phyloP scores from a whole-genome alignment of 2,113 vertebrate species.

The Marmota flaviventris region DNA sequence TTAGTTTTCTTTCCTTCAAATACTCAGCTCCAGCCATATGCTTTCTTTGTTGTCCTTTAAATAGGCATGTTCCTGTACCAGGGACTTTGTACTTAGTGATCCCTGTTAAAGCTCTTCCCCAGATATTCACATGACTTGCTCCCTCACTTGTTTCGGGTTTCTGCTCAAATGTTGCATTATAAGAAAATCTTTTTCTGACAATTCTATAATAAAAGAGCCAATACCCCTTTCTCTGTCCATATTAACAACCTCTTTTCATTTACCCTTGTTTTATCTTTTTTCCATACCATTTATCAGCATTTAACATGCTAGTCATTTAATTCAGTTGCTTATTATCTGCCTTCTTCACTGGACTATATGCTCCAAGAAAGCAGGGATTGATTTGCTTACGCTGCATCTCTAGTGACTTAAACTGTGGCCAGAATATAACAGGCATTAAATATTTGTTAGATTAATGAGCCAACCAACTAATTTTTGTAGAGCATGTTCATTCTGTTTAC shows the following conservation, averaged over 20 bases:
- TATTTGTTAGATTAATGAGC: constrained; percentile 31
- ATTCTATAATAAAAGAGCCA: background rate
- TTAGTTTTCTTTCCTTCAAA: background rate
- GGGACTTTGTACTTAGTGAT: background rate
- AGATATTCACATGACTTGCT: background rate
- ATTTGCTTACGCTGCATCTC: background rate
- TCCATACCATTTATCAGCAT: background rate
- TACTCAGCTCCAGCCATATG: background rate
- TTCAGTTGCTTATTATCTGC: background rate
- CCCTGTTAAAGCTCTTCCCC: background rate
- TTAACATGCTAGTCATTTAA: background rate
- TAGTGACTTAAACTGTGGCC: background rate
- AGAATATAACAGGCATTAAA: background rate
- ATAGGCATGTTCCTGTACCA: background rate
- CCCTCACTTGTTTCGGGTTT: background rate
- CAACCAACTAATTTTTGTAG: background rate
- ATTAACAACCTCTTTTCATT: background rate
- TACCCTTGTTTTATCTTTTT: constrained; percentile 4
- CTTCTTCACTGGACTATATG: background rate
- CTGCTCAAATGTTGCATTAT: background rate
- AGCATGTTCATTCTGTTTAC: background rate
- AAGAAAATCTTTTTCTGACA: background rate
- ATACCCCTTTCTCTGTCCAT: background rate
- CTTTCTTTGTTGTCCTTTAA: background rate
- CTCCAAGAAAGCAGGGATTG: constrained; percentile 25